Evolutionary conservation across 2,113 vertebrate genomes (phyloP).

Genomic region (Scartelaos histophorus): DNA sequence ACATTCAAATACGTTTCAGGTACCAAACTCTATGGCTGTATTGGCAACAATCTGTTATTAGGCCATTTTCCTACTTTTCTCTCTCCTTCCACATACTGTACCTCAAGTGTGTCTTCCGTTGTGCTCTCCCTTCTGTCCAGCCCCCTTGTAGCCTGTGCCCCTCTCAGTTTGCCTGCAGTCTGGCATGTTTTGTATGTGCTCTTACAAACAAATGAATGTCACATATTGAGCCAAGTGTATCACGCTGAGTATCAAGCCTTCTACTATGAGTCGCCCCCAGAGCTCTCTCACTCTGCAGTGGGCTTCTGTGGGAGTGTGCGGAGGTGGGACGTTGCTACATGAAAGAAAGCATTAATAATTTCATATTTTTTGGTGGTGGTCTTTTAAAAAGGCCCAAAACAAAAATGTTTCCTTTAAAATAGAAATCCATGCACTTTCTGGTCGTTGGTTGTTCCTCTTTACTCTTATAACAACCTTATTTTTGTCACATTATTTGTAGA

Average conservation of each 20-base stretch:
- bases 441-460: not conserved
- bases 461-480: not conserved
- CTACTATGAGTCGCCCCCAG: not conserved
- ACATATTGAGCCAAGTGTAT: slow-evolving; percentile 29
- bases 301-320: slow-evolving; percentile 14
- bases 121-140: slow-evolving; percentile 22
- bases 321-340: slow-evolving; percentile 18
- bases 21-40: slow-evolving; percentile 10
- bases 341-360: slow-evolving; percentile 14
- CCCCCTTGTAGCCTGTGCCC: slow-evolving; percentile 7
- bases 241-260: slow-evolving; percentile 3
- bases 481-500: not conserved
- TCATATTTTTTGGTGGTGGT: slow-evolving; percentile 9
- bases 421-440: not conserved
- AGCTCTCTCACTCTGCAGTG: slow-evolving; percentile 9
- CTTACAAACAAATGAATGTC: slow-evolving; percentile 4
- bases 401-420: not conserved
- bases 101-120: slow-evolving; percentile 12
- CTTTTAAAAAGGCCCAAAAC: slow-evolving; percentile 1
- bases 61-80: slow-evolving; percentile 38
- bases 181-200: slow-evolving; percentile 1
- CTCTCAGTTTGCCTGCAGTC: slow-evolving; percentile 5
- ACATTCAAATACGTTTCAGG: slow-evolving; percentile 5
- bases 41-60: slow-evolving; percentile 34
- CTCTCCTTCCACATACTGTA: not conserved